Base-by-base conservation (phyloP, 2,113 vertebrate genomes). In the Pelobates fuscus region DNA sequence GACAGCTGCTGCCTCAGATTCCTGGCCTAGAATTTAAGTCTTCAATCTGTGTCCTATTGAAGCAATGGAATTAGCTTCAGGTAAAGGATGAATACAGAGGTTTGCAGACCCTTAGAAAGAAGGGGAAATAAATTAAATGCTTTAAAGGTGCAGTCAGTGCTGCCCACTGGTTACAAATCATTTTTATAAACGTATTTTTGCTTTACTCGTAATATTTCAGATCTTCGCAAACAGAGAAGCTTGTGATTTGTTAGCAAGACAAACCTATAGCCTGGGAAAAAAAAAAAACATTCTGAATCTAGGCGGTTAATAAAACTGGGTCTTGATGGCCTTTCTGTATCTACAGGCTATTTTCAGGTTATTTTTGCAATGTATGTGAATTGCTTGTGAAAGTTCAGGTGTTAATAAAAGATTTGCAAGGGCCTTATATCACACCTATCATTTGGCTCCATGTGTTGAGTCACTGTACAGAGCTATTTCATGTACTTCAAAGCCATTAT, bases 1-100 rank as follows among this genome's bases (percentile, higher is more conserved):
- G 65, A 77, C 73, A 77, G 73, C 73, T 77, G 73, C 73, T 77
- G 73, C 73, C 65, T 67, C 57, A n/a, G 25, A 68, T 61, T 77
- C 27, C 26, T 49, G 29, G 37, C 24, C 63, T 75, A 11, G 58
- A 46, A 67, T 75, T 32, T 55, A 59, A 68, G 57, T 77, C 57
- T 77, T 68, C 72, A 76, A 76, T 76, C 72, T 76, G 64, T 60
- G 72, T 77, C 57, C 57, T 77, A 67, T 52, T 77, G 57, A 77
- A 60, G 65, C 26, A 49, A 6, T 58, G 73, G 57, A 77, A 77
- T 68, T 68, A 52, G 73, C 65, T 77, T 44, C 73, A 77, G 73
- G 73, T 77, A 77, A 67, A 24, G 21, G 57, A 61, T 60, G 55
- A 76, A 60, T 60, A 24, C 63, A 76, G 8, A 52, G 57, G 57